Evolutionary conservation across 1,140 invertebrate genomes (phyloP).

Genomic region (Megathymus violae): DNA sequence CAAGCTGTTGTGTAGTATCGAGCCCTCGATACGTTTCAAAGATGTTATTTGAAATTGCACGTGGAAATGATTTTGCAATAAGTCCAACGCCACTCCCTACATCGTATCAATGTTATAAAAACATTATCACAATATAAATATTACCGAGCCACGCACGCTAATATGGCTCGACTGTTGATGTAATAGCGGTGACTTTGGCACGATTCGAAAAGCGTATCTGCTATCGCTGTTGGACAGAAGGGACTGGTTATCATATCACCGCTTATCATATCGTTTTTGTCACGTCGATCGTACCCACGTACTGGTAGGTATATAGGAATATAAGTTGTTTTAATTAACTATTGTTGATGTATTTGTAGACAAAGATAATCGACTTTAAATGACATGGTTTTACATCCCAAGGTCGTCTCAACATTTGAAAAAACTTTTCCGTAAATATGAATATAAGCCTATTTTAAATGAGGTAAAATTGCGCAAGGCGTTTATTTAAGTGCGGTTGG

Average conservation of each 20-base stretch:
- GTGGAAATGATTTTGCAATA: conserved; percentile 2
- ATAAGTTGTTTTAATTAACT: no score
- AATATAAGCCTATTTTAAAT: no score
- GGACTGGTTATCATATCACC: background rate
- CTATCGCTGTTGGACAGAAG: background rate
- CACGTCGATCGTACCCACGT: background rate
- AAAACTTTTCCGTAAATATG: no score
- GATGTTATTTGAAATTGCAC: background rate
- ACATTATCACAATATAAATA: background rate
- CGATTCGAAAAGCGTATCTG: background rate
- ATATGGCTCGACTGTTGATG: background rate
- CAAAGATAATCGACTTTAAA: no score
- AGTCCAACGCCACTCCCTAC: background rate
- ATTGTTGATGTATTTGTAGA: no score
- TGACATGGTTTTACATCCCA: no score
- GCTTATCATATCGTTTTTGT: background rate
- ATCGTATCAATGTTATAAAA: background rate
- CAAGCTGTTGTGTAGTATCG: no score
- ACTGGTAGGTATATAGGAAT: background rate
- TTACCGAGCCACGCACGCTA: background rate
- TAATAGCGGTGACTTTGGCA: background rate
- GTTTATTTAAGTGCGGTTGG: no score
- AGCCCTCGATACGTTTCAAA: background rate
- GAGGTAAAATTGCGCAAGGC: no score
- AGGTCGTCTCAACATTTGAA: no score